phyloP scores from a whole-genome alignment of 2,888 invertebrate genomes.

The Ariolimax columbianus region DNA sequence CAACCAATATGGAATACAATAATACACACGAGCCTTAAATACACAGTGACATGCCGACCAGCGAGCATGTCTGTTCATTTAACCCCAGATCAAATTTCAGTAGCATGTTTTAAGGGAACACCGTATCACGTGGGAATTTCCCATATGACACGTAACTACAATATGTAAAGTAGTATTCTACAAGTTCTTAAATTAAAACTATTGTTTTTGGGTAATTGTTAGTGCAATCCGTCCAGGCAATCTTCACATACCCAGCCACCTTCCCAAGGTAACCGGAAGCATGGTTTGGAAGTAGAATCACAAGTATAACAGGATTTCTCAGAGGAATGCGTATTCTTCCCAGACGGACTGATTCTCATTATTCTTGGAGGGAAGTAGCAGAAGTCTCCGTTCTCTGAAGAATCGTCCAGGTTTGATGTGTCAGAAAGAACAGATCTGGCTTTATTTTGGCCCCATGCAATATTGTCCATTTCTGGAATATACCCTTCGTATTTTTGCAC shows the following conservation, averaged over 20 bases:
- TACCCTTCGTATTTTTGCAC: constrained; percentile 28
- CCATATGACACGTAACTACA: not conserved
- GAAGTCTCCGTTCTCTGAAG: not conserved
- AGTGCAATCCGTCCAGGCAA: constrained; percentile 39
- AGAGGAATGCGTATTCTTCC: not conserved
- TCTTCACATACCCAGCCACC: constrained; percentile 50
- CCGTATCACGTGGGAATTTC: not conserved
- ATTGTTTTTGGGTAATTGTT: not conserved
- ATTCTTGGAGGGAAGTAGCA: constrained; percentile 22
- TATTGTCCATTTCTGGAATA: constrained; percentile 18
- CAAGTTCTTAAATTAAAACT: not conserved
- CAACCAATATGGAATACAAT: not conserved
- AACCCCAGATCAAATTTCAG: not conserved
- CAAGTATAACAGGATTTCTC: constrained; percentile 38
- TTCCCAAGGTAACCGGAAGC: constrained; percentile 46
- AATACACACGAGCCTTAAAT: not conserved
- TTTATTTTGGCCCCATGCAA: not conserved
- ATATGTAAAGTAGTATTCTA: not conserved
- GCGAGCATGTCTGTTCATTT: not conserved
- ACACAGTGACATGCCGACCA: not conserved
- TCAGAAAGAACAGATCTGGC: not conserved
- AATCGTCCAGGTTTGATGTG: constrained; percentile 1
- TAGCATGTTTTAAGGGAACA: not conserved
- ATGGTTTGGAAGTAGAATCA: constrained; percentile 18
- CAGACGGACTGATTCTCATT: constrained; percentile 20